Conservation (phyloP, 2,113 vertebrate species). For the Datnioides undecimradiatus region DNA sequence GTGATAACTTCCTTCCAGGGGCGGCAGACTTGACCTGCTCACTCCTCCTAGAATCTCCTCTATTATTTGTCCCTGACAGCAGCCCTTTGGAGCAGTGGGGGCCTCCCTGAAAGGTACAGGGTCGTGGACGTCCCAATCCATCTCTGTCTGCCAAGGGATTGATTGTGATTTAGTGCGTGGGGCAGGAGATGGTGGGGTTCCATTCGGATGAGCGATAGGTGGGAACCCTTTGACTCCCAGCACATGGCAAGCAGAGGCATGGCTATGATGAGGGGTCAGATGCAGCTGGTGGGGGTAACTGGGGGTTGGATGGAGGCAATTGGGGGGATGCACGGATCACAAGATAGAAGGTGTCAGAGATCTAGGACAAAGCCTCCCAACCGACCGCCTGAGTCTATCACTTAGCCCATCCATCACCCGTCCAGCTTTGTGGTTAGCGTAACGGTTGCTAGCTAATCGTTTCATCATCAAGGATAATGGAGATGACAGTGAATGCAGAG, state of each 20-base stretch:
- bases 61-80: constrained; percentile 84
- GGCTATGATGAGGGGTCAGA: constrained; percentile 77
- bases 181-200: constrained; percentile 73
- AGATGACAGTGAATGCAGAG: constrained; percentile 82
- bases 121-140: constrained; percentile 79
- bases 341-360: constrained; percentile 75
- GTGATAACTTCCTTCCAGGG: constrained; percentile 79
- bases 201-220: constrained; percentile 78
- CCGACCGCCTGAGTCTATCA: constrained; percentile 75
- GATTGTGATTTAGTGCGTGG: constrained; percentile 76
- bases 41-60: constrained; percentile 72
- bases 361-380: constrained; percentile 60
- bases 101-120: constrained; percentile 71
- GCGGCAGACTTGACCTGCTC: constrained; percentile 81
- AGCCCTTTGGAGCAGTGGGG: constrained; percentile 64
- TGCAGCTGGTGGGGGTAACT: constrained; percentile 80
- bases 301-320: constrained; percentile 46
- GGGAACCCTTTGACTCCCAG: constrained; percentile 78
- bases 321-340: constrained; percentile 64
- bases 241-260: constrained; percentile 78
- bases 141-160: constrained; percentile 82
- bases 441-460: constrained; percentile 88
- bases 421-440: constrained; percentile 83
- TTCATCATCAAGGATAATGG: constrained; percentile 90
- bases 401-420: constrained; percentile 80